phyloP scores from a whole-genome alignment of 2,888 invertebrate species.

The Spialia ferax region DNA sequence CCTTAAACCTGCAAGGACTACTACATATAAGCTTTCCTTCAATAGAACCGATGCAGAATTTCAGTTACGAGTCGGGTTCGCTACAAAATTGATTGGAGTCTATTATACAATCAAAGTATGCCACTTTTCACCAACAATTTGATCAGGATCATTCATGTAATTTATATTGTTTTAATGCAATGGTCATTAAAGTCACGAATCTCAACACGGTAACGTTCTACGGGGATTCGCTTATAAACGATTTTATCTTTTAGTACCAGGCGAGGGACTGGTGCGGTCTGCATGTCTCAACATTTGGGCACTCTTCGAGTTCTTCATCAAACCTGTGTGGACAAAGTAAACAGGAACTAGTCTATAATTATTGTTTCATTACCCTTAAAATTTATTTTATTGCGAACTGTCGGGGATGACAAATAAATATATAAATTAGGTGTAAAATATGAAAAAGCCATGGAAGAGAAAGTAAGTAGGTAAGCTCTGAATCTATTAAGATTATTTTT shows the following conservation, averaged over 20 bases:
- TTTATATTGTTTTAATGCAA: constrained; percentile 60
- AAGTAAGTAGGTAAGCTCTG: not conserved
- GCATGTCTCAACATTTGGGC: constrained; percentile 89
- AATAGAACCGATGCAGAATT: constrained; percentile 19
- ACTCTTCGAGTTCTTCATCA: constrained; percentile 89
- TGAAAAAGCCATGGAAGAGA: constrained; percentile 43
- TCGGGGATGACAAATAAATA: constrained; percentile 8
- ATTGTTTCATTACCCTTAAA: constrained; percentile 53
- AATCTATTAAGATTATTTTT: constrained; percentile 22
- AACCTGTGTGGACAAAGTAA: constrained; percentile 86
- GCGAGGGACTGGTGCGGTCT: constrained; percentile 88
- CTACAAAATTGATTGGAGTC: constrained; percentile 35
- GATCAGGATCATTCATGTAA: constrained; percentile 60
- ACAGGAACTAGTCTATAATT: constrained; percentile 74
- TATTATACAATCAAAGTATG: constrained; percentile 50
- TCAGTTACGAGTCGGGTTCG: constrained; percentile 26
- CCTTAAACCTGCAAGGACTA: constrained; percentile 20
- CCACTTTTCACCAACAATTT: constrained; percentile 72
- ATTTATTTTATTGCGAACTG: constrained; percentile 15
- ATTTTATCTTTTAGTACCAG: constrained; percentile 80
- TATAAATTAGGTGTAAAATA: constrained; percentile 40
- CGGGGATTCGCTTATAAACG: constrained; percentile 75
- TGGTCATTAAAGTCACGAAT: constrained; percentile 69
- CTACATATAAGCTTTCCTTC: constrained; percentile 31
- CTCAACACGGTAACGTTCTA: constrained; percentile 70